Conservation (phyloP, 2,797 vertebrate species). For the Artibeus lituratus region DNA sequence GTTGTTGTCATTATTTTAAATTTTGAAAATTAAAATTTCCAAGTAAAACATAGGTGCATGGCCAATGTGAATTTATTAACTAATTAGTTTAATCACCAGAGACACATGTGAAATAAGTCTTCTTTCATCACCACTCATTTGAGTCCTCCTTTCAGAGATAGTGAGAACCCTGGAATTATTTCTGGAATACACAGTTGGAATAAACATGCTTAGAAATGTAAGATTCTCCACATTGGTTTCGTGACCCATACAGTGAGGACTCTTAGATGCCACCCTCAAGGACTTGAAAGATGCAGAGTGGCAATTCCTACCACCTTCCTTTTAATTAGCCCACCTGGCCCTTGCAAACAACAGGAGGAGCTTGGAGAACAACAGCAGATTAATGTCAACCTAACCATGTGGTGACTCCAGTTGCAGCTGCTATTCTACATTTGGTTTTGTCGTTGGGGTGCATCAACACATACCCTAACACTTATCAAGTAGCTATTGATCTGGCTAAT, state of each 20-base stretch:
- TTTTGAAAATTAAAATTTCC: background rate
- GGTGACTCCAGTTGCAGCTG: background rate
- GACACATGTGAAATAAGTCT: background rate
- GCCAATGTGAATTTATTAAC: background rate
- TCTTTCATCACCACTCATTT: background rate
- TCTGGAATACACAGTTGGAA: background rate
- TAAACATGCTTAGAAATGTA: background rate
- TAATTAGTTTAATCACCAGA: background rate
- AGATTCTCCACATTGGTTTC: background rate
- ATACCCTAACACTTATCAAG: background rate
- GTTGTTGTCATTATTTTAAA: background rate
- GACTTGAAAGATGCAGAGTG: background rate
- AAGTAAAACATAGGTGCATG: background rate
- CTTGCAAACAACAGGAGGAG: background rate
- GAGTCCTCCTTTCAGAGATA: background rate
- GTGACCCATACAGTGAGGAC: background rate
- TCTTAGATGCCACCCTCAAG: background rate
- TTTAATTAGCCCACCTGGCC: background rate
- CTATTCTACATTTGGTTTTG: background rate
- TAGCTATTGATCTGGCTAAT: background rate
- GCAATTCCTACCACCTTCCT: background rate
- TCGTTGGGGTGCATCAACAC: background rate
- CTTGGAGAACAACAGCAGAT: background rate
- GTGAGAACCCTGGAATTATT: background rate
- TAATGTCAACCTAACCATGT: background rate